Base-by-base conservation (phyloP, 1,140 invertebrate genomes). In the Centruroides sculpturatus region DNA sequence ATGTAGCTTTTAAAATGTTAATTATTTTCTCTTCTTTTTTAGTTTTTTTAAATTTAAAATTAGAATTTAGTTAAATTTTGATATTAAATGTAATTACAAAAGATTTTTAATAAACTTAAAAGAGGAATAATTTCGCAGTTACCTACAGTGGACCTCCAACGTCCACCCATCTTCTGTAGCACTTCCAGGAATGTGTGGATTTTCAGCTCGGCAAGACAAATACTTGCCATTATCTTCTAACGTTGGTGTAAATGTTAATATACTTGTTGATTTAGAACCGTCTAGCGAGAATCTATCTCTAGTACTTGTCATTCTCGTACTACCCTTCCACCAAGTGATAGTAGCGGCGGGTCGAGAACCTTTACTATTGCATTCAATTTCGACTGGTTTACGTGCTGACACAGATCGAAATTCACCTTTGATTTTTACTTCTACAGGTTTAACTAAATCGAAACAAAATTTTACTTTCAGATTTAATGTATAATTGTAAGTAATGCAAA, bases 261-360 rank as follows among this genome's bases (percentile, higher is more conserved):
- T 86, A 64, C 86, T 90, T 12, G 85, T 89, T 0, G 88, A 91
- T 56, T 84, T 85, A 72, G 92, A 91, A n/a, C 87, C 87, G 72
- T 91, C 87, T 65, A 79, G 84, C 47, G 87, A 88, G n/a, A 68
- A 63, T 47, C 66, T 62, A 35, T 71, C 68, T 61, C 63, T 60
- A 36, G 59, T 61, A 48, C 61, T 64, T 48, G 66, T 64, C 54
- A 91, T 70, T 65, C 78, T 78, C 59, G 80, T 80, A 5, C 81
- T 83, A 36, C 85, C 84, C 70, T 89, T 80, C 81, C 82, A 89
- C 90, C 90, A 93, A 13, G 85, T 90, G 61, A 92, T 85, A 51
- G 80, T 82, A 9, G 89, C 89, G 1, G 86, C 84, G 1, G 90
- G 90, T 67, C 88, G 77, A 3, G 89, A 92, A 35, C 90, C 90